Evolutionary conservation across 2,113 vertebrate species (phyloP).

Genomic region (Rattus norvegicus): DNA sequence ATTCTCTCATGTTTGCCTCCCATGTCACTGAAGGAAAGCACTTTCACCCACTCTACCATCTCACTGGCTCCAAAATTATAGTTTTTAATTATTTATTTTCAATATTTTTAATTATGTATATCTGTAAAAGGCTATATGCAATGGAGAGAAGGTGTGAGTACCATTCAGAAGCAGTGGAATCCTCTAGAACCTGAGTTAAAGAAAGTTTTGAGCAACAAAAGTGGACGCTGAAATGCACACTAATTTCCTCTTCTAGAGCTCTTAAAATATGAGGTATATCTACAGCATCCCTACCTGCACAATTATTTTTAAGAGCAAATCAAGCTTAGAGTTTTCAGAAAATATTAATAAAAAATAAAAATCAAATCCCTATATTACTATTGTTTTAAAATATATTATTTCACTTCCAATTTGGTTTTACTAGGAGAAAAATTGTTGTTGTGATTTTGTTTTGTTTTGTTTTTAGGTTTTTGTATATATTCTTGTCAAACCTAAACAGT

Average conservation of each 20-base stretch:
- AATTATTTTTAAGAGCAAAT: conserved; percentile 24
- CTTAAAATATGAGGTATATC: background rate
- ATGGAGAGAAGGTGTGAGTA: background rate
- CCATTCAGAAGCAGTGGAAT: too few species aligned
- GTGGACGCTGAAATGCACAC: background rate
- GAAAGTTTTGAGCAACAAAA: background rate
- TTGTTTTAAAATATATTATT: conserved; percentile 44
- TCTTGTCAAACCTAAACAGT: conserved; percentile 55
- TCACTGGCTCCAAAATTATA: background rate
- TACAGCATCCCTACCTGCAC: background rate
- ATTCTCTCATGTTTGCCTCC: background rate
- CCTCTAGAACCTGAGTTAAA: background rate
- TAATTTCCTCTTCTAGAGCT: background rate
- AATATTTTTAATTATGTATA: background rate
- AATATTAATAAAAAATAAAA: conserved; percentile 59
- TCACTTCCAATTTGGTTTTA: conserved; percentile 43
- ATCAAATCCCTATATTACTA: conserved; percentile 1
- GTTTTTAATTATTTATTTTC: background rate
- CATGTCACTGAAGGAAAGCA: background rate
- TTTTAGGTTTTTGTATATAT: background rate
- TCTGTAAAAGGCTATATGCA: background rate
- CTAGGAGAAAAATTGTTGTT: background rate
- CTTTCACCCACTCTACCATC: background rate
- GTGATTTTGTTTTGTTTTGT: too few species aligned
- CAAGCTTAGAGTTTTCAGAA: conserved; percentile 65